These are phyloP conservation scores for Amphipoea lucens DNA, from an alignment of 2,888 invertebrate species.

Conservation along the genomic window DNA sequence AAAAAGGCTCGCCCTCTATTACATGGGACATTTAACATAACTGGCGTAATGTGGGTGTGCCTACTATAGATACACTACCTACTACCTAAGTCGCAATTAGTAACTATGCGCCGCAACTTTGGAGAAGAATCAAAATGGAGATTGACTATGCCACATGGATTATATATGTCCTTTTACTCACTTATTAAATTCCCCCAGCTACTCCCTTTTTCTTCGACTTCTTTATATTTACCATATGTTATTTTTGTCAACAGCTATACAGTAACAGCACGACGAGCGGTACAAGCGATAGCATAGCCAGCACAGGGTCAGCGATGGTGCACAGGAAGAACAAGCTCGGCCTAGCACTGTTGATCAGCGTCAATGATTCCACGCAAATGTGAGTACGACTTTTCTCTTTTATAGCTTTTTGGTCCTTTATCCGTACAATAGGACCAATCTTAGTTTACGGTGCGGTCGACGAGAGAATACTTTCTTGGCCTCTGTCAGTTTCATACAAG, in stretches of 20 bases:
- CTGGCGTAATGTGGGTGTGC: no score
- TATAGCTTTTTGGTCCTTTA: not conserved
- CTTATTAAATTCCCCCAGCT: not conserved
- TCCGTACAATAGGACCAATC: not conserved
- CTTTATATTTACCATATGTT: not conserved
- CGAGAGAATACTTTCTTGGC: not conserved
- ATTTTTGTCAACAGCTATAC: conserved; percentile 76
- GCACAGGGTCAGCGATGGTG: conserved; percentile 72
- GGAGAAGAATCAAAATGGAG: not conserved
- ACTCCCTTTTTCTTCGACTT: not conserved
- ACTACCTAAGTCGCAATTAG: no score
- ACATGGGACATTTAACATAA: no score
- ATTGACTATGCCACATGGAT: no score
- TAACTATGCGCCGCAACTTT: not conserved
- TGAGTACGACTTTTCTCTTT: conserved; percentile 70
- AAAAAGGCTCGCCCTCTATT: no score
- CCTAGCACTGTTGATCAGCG: conserved; percentile 84
- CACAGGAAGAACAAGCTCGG: conserved; percentile 83
- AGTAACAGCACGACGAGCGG: conserved; percentile 84
- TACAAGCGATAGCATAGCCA: conserved; percentile 82
- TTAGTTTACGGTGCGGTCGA: not conserved
- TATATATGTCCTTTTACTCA: not conserved
- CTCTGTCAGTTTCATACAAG: not conserved
- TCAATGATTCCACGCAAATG: conserved; percentile 83
- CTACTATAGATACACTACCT: no score